Evolutionary conservation across 2,888 invertebrate genomes (phyloP), one percentile per base, ranked within the genome.

Genomic region (Gastracanthus pulcherrimus): DNA sequence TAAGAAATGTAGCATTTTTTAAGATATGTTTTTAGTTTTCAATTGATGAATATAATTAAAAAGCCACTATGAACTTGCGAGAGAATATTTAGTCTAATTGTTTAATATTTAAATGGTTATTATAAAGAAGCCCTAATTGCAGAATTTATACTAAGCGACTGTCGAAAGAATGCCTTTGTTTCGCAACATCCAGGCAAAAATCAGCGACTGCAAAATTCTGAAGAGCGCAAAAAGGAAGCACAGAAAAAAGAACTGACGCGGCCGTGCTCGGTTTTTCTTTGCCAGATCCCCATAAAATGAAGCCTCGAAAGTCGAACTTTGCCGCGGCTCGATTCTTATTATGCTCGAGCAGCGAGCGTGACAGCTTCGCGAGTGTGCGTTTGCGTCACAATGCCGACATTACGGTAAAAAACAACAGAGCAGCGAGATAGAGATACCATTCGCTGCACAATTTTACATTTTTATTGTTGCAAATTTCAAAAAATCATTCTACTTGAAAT

Each of bases 271-370:
- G 64, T 31, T 75, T 75, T 48, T 48, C 51, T 48, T 62, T 48
- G 31, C 62, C 36, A 26, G 60, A 72, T 58, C 34, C 72, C 72
- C n/a, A 41, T 41, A 11, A 70, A 72, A 60, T 38, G 72, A 72
- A 58, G 41, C 58, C 58, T 60, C 41, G 38, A 72, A 72, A 72
- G 29, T 38, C 72, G 72, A 72, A 74, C 45, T 71, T 58, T 55
- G 55, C 55, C 13, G 19, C 26, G 23, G 55, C 71, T n/a, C 38
- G 71, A 58, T 58, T 58, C 71, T 62, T 45, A 62, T 74, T 74
- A 74, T 74, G n/a, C 45, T 74, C 74, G 74, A 23, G 74, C 74
- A 62, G 9, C 29, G 72, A 79, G 69, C 75, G 70, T 79, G 76
- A 71, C 82, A 71, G 64, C 67, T 76, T 23, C 45, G 58, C 34